Evolutionary conservation across 2,113 vertebrate species (phyloP).

Genomic region (Euleptes europaea): DNA sequence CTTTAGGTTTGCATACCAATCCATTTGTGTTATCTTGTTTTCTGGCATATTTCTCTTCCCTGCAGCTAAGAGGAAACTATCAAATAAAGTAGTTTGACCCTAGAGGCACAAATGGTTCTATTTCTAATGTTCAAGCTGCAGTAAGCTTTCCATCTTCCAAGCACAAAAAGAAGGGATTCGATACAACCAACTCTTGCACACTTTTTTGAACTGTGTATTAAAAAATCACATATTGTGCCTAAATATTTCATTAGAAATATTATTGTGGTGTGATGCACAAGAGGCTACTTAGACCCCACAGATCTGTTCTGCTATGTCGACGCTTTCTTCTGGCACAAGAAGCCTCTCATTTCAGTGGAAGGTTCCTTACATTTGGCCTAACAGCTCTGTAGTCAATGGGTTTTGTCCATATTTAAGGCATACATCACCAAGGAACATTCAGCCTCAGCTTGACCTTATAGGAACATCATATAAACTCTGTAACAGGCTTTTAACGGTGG

Average conservation of each 20-base stretch:
- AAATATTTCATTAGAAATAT: background rate
- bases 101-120: background rate
- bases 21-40: background rate
- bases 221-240: background rate
- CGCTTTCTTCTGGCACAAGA: too few species aligned
- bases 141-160: background rate
- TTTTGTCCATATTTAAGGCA: background rate
- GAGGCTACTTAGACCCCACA: background rate
- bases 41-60: background rate
- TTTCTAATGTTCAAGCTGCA: background rate
- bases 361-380: too few species aligned
- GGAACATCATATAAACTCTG: too few species aligned
- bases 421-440: background rate
- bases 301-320: too few species aligned
- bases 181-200: background rate
- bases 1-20: too few species aligned
- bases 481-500: too few species aligned
- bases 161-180: background rate
- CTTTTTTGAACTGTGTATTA: background rate
- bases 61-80: background rate
- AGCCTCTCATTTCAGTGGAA: too few species aligned
- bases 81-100: background rate
- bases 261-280: background rate
- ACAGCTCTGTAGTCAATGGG: too few species aligned
- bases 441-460: too few species aligned